Evolutionary conservation across 2,797 vertebrate species (phyloP), one percentile per base, ranked within the genome.

Genomic region (Hoplostethus atlanticus): DNA sequence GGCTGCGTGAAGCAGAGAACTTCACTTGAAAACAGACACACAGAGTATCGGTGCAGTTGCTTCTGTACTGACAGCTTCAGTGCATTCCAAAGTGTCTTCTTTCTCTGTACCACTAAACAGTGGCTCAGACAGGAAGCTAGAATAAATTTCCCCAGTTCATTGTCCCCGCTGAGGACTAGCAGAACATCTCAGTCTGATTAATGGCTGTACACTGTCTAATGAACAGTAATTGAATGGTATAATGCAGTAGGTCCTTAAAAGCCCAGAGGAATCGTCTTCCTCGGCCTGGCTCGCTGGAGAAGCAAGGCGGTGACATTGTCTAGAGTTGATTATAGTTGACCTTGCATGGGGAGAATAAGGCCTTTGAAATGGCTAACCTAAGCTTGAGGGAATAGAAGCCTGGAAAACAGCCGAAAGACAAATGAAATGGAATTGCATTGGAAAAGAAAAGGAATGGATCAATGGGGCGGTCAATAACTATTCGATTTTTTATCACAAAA

Each of bases 401-500:
- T 68, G 69, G 85, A 86, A 92, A 93, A 88, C 90, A 84, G 87
- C 88, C 65, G 87, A 81, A 84, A 88, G 87, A 92, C 92, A 90
- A 93, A 86, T 90, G 81, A 93, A 92, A 92, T 90, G 88, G 91
- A 87, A 84, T 79, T 17, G 63, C 73, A 82, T 86, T 83, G 88
- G 87, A 87, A 92, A 87, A 86, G 85, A 84, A 90, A 91, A 90
- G 88, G 79, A 81, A 86, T 76, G 77, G 92, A 93, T 96, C 94
- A 87, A 95, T 95, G 76, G 31, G 7, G 57, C 36, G 64, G 91
- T 96, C 94, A 77, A 96, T 95, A 87, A 71, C 2, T 12, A 84
- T 94, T 94, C 87, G 91, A 95, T 95, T 95, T 94, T 89, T 94
- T 94, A 94, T 94, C 88, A 90, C 91, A 93, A 91, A 95, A 94